Percentiles rank a stretch among this genome's conserved stretches.
phyloP scores from a whole-genome alignment of 2,888 invertebrate species.

The Schizaphis graminum region DNA sequence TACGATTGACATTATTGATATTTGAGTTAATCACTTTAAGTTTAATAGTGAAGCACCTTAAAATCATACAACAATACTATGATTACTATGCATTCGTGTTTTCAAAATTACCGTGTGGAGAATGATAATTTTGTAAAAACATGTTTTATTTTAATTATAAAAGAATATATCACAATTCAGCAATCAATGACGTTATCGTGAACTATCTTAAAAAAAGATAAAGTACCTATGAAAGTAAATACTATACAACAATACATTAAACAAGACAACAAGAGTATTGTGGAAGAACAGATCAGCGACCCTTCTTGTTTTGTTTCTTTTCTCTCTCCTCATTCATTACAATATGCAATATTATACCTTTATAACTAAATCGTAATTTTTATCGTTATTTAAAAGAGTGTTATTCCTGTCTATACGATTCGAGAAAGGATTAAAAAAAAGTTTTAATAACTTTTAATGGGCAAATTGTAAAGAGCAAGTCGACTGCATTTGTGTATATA shows the following conservation, averaged over 20 bases:
- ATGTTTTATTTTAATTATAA: background rate
- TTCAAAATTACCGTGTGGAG: background rate
- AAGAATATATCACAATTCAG: background rate
- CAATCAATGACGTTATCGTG: background rate
- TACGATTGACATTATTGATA: background rate
- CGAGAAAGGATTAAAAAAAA: background rate
- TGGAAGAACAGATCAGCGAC: background rate
- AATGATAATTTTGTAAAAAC: background rate
- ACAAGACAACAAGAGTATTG: background rate
- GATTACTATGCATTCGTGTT: background rate
- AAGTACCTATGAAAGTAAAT: background rate
- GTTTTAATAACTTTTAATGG: background rate
- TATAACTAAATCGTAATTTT: background rate
- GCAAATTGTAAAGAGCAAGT: background rate
- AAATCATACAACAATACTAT: background rate
- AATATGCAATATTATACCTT: background rate
- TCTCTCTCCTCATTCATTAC: background rate
- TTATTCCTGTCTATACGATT: background rate
- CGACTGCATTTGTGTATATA: background rate
- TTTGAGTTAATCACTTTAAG: background rate
- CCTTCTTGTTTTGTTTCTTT: background rate
- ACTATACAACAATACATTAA: background rate
- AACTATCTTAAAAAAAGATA: background rate
- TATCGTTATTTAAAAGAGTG: background rate
- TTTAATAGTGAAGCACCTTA: background rate